A percentile compares a stretch with the other conserved stretches of the same genome.
Evolutionary conservation across 2,113 vertebrate genomes (phyloP).

Genomic region (Astur gentilis): DNA sequence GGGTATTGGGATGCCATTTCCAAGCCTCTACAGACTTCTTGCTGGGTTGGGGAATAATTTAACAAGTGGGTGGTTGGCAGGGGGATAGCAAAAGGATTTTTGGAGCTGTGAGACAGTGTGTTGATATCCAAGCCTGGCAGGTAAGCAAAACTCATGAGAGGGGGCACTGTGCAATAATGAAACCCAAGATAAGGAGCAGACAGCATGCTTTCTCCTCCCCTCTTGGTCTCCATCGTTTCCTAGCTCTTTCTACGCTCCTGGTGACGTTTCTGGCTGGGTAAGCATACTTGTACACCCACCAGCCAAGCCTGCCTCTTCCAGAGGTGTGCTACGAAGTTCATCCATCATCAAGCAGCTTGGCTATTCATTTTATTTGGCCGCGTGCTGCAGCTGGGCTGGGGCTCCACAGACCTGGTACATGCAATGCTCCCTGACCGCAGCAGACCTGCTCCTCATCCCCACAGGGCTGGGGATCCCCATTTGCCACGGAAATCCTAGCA

Average conservation of each 20-base stretch:
- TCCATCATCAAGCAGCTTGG: neutral
- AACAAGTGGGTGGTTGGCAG: neutral
- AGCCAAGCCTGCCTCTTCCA: neutral
- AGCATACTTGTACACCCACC: neutral
- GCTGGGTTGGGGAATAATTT: neutral
- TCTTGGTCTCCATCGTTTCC: neutral
- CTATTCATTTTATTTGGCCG: neutral
- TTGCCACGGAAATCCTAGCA: neutral
- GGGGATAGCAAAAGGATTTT: neutral
- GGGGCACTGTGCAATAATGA: neutral
- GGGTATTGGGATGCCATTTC: neutral
- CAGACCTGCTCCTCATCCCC: neutral
- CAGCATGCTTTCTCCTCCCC: neutral
- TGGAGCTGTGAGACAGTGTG: neutral
- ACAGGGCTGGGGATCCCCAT: accelerated
- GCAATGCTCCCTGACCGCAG: neutral
- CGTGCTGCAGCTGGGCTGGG: accelerated
- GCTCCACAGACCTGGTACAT: accelerated
- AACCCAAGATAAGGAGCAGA: neutral
- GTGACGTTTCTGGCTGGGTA: neutral
- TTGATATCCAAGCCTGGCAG: accelerated
- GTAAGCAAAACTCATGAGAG: neutral
- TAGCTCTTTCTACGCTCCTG: neutral
- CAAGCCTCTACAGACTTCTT: neutral
- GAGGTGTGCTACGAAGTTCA: neutral